phyloP scores from a whole-genome alignment of 2,113 vertebrate species.

The Corapipo altera region DNA sequence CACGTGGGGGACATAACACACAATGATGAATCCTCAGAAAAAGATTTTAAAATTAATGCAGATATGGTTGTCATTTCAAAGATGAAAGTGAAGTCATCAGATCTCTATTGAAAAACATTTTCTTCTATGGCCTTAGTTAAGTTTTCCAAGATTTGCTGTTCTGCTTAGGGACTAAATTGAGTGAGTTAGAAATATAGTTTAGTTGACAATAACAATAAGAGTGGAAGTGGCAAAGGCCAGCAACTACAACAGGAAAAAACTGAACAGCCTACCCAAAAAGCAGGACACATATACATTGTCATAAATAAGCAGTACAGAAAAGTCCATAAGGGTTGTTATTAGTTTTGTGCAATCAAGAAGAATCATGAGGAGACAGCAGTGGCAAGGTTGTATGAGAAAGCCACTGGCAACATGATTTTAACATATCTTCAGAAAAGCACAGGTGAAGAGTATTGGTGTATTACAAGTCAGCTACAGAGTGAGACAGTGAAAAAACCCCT shows the following conservation, averaged over 20 bases:
- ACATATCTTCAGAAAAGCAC: background rate
- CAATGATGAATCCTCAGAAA: background rate
- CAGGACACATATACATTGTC: background rate
- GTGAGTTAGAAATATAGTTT: background rate
- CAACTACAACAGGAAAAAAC: background rate
- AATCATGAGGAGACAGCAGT: background rate
- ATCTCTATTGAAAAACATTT: background rate
- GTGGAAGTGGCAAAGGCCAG: background rate
- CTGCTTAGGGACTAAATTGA: background rate
- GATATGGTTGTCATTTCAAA: background rate
- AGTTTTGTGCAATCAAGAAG: background rate
- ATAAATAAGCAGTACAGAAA: background rate
- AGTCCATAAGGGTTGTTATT: background rate
- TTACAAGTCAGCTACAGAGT: background rate
- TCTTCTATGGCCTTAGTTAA: background rate
- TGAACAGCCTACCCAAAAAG: background rate
- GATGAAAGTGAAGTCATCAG: background rate
- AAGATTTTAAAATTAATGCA: background rate
- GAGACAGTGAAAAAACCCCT: accelerated
- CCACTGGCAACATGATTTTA: background rate
- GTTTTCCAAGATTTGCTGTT: background rate
- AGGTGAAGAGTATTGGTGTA: background rate
- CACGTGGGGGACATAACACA: accelerated
- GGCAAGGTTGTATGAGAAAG: background rate
- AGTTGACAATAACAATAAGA: background rate